Conservation (phyloP, 2,113 vertebrate genomes). For the Climacteris rufus region DNA sequence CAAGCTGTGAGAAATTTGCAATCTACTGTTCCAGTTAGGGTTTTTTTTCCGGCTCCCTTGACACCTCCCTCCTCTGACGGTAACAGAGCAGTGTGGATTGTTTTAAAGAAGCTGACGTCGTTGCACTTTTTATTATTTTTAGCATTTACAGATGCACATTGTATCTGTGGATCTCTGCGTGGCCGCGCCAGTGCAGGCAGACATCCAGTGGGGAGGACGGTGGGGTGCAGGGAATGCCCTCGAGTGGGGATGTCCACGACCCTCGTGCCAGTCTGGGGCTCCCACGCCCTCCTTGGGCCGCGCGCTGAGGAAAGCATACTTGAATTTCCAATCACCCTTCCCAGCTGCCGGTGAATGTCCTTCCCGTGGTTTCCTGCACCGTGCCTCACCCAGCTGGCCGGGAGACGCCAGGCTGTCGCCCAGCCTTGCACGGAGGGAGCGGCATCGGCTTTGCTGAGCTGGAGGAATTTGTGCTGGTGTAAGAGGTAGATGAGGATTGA, state of each 20-base stretch:
- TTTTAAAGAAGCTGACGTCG: slow-evolving; percentile 69
- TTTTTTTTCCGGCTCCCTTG: slow-evolving; percentile 53
- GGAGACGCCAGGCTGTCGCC: background rate
- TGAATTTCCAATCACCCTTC: slow-evolving; percentile 72
- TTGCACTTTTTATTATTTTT: slow-evolving; percentile 77
- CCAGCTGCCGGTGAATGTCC: slow-evolving; percentile 59
- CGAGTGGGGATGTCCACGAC: background rate
- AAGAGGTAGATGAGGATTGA: background rate
- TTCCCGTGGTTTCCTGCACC: slow-evolving; percentile 32
- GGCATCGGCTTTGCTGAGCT: background rate
- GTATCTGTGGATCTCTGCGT: slow-evolving; percentile 63
- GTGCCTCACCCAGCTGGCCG: slow-evolving; percentile 14
- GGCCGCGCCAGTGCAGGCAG: slow-evolving; percentile 53
- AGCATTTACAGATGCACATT: slow-evolving; percentile 74
- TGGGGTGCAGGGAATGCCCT: slow-evolving; percentile 49
- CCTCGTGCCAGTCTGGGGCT: slow-evolving; percentile 37
- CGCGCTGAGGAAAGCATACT: slow-evolving; percentile 65
- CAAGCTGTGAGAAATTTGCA: slow-evolving; percentile 77
- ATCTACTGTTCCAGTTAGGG: slow-evolving; percentile 66
- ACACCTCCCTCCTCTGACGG: slow-evolving; percentile 46
- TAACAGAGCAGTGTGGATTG: slow-evolving; percentile 65
- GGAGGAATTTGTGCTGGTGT: background rate
- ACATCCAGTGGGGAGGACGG: slow-evolving; percentile 33
- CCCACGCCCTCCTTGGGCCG: background rate
- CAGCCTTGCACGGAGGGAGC: background rate